phyloP scores from a whole-genome alignment of 2,888 invertebrate species.

The Coleophora deauratella region DNA sequence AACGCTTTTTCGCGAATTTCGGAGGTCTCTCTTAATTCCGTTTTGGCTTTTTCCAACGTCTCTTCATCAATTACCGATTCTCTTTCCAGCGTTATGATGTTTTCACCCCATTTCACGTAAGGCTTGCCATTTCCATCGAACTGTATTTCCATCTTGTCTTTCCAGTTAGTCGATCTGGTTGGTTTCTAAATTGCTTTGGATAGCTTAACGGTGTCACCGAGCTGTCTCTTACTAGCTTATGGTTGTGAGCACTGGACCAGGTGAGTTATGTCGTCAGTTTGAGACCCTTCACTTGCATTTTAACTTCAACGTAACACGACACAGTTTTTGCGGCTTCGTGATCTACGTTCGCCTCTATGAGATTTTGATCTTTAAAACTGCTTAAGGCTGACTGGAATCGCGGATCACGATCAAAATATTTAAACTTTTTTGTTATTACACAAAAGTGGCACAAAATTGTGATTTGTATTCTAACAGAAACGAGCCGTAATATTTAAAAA shows the following conservation, averaged over 20 bases:
- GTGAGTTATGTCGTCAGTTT: conserved; percentile 14
- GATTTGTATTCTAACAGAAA: too few species aligned
- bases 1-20: conserved; percentile 76
- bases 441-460: too few species aligned
- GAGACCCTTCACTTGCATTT: conserved; percentile 37
- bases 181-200: too few species aligned
- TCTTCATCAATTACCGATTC: conserved; percentile 71
- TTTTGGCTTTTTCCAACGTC: conserved; percentile 76
- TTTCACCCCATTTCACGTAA: conserved; percentile 76
- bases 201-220: too few species aligned
- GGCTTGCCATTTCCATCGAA: conserved; percentile 73
- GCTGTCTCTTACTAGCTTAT: too few species aligned
- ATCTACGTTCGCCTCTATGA: neutral
- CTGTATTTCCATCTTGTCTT: conserved; percentile 52
- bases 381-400: too few species aligned
- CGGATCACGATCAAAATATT: too few species aligned
- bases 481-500: neutral
- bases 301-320: conserved; percentile 21
- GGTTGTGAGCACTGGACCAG: neutral
- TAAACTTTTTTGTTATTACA: too few species aligned
- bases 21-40: conserved; percentile 81
- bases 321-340: conserved; percentile 14
- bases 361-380: neutral
- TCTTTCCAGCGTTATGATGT: conserved; percentile 76
- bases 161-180: too few species aligned